These are phyloP conservation scores for Sebastolobus altivelis DNA, from an alignment of 2,797 vertebrate species.

Conservation along the genomic window DNA sequence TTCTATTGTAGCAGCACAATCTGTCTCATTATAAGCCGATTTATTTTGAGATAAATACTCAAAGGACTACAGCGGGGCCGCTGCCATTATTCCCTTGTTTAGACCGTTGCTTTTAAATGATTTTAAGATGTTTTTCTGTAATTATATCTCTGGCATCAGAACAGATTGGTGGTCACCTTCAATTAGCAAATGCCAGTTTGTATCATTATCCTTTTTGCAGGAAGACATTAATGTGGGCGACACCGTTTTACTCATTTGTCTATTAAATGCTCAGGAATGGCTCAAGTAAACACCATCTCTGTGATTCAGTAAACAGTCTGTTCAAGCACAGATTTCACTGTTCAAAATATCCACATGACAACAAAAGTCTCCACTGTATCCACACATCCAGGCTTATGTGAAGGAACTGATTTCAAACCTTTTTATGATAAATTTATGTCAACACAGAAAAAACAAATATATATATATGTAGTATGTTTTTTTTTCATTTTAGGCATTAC, in stretches of 20 bases:
- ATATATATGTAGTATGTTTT: no score
- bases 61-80: constrained; percentile 35
- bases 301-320: not conserved
- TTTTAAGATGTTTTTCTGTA: constrained; percentile 34
- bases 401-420: no score
- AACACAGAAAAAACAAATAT: no score
- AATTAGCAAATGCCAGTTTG: constrained; percentile 29
- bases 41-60: constrained; percentile 57
- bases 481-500: no score
- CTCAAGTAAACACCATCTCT: constrained; percentile 4
- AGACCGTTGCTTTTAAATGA: constrained; percentile 35
- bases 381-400: no score
- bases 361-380: not conserved
- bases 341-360: not conserved
- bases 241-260: constrained; percentile 16
- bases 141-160: constrained; percentile 41
- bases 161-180: constrained; percentile 42
- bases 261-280: not conserved
- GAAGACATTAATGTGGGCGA: constrained; percentile 9
- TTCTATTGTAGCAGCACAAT: constrained; percentile 32
- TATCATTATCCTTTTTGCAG: constrained; percentile 20
- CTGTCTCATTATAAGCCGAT: constrained; percentile 55
- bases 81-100: constrained; percentile 55
- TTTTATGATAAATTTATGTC: no score
- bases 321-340: not conserved